Base-by-base conservation (phyloP, 2,888 invertebrate species). In the Argyresthia albistria region DNA sequence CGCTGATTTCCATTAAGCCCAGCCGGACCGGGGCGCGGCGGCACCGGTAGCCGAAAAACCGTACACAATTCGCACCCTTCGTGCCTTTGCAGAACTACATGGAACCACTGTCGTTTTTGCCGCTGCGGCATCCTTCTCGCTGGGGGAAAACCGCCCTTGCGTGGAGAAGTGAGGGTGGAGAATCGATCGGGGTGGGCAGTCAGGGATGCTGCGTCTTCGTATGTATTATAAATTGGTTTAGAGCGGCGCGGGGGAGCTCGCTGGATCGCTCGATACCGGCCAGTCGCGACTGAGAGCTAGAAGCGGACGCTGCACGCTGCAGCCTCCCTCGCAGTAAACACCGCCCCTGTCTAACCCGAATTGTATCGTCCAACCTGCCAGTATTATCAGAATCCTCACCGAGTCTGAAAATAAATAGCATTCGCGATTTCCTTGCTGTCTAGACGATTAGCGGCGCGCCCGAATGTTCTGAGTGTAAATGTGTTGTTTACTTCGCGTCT, bases 221-320 rank as follows among this genome's bases (percentile, higher is more conserved):
- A 87, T 87, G 84, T 87, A 86, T 86, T 87, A 87, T 87, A 86
- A 87, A 87, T 87, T 84, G 86, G 84, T 86, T 84, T 82, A 84
- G 83, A 82, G 80, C 69, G 81, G 79, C 73, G 74, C 66, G 66
- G 72, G 70, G 82, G 79, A 73, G 65, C 71, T 61, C 67, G 69
- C 69, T 64, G 65, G 66, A 60, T 57, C 86, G 86, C 83, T 86
- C 84, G 78, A 84, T 84, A 84, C 74, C 69, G 73, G 64, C 73
- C 82, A 84, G 84, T 84, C 75, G 79, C 71, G 73, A 69, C 60
- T 61, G 61, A 64, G 73, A 65, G 55, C 58, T 66, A 67, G 66
- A 64, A 56, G 70, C 65, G 76, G 57, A 58, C 67, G 69, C 67
- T 58, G 60, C 70, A 35, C 48, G 16, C 36, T 14, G 10, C 48